These are phyloP conservation scores for Chalcosyrphus nemorum DNA, from an alignment of 2,888 invertebrate genomes.

Conservation along the genomic window DNA sequence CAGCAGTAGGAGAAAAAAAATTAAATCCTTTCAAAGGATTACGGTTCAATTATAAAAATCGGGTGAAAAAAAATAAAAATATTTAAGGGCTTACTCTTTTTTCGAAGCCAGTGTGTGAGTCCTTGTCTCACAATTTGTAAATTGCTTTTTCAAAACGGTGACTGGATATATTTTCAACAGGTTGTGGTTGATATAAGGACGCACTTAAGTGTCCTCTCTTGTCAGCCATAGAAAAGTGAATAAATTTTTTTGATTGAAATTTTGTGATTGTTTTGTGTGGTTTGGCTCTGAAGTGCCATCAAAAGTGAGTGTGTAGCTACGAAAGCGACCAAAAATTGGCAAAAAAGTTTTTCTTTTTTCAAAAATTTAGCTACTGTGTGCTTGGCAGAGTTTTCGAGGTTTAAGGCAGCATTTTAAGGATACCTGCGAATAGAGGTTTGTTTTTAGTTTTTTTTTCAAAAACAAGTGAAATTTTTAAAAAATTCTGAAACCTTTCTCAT, in stretches of 20 bases:
- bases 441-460: background rate
- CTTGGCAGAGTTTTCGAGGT: background rate
- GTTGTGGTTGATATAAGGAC: conserved; percentile 37
- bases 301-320: background rate
- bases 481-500: background rate
- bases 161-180: conserved; percentile 42
- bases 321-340: conserved; percentile 7
- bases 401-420: conserved; percentile 23
- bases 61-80: background rate
- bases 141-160: background rate
- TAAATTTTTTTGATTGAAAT: conserved; percentile 35
- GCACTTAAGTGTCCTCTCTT: conserved; percentile 12
- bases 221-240: conserved; percentile 25
- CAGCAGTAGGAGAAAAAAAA: background rate
- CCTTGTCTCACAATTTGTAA: background rate
- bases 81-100: background rate
- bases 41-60: background rate
- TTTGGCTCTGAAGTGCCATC: background rate
- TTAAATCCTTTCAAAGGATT: background rate
- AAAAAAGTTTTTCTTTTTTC: too few species aligned
- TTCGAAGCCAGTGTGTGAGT: background rate
- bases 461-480: background rate
- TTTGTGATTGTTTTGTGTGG: conserved; percentile 11
- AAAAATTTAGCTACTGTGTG: conserved; percentile 22
- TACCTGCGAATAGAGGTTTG: conserved; percentile 53